Base-by-base conservation (phyloP, 92 coral and sea anemone genomes). In the Blastomussa wellsi region DNA sequence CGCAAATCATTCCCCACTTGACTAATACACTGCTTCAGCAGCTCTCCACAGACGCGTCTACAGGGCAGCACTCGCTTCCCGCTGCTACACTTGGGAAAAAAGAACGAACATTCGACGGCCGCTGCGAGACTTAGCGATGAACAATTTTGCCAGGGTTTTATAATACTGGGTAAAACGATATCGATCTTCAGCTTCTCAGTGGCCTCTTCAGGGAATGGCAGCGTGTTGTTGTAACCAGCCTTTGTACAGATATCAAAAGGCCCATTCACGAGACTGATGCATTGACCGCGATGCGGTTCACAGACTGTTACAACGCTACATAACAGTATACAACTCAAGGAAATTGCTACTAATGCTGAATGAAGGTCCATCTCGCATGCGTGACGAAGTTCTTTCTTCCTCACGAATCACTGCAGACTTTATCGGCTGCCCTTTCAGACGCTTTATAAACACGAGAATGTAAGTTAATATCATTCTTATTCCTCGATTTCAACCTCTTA, bases 151-250 rank as follows among this genome's bases (percentile, higher is more conserved):
- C 59, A 72, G 8, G 20, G 12, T 28, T 17, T 24, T 48, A 78
- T 26, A 0, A 68, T 0, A 10, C 0, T 12, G 6, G 55, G 24
- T 10, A 77, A 35, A 28, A 53, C 83, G 7, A 37, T 0, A 28
- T 36, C 33, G 15, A 22, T 37, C 33, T 51, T 5, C 16, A 48
- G 0, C 36, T 39, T 3, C 10, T n/a, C 83, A 12, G 42, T 69
- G 17, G 68, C 14, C 41, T 7, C 26, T 41, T 85, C 22, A 7
- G 81, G 88, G 11, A 76, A 75, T 1, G 88, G 76, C 7, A 84
- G 39, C 26, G 93, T 86, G 73, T 49, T 35, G 79, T 90, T 82
- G 47, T 90, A 90, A 15, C 93, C 90, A 5, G 83, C 88, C 35
- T 29, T 37, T 76, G 55, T 85, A 33, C 88, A 85, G 52, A 69